Evolutionary conservation across 1,140 invertebrate genomes (phyloP).

Genomic region (Periplaneta americana): DNA sequence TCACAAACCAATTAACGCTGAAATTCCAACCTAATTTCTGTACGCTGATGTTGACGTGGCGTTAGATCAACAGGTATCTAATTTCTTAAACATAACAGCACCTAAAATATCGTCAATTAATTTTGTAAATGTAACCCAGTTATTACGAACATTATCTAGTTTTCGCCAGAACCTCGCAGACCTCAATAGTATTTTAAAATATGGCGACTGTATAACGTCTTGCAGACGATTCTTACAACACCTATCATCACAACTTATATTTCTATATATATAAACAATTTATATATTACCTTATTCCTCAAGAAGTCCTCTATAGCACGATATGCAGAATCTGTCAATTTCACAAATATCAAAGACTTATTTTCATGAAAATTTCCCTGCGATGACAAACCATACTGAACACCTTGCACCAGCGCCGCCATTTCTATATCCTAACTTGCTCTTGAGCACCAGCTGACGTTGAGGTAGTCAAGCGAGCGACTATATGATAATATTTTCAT

Average conservation of each 20-base stretch:
- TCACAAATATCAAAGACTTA: conserved; percentile 89
- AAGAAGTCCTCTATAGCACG: conserved; percentile 87
- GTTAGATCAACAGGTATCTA: neutral
- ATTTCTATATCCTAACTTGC: conserved; percentile 57
- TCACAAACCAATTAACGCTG: neutral
- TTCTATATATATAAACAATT: neutral
- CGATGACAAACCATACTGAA: conserved; percentile 92
- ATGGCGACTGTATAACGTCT: conserved; percentile 17
- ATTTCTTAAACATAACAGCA: neutral
- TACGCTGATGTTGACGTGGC: conserved; percentile 17
- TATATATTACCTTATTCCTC: conserved; percentile 70
- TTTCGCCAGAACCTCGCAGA: neutral
- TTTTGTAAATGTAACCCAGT: neutral
- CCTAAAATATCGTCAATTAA: neutral
- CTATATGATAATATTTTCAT: neutral
- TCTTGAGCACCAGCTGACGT: conserved; percentile 35
- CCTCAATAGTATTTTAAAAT: conserved; percentile 16
- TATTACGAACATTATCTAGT: neutral
- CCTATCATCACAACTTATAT: neutral
- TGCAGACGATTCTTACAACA: conserved; percentile 3
- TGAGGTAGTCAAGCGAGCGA: conserved; percentile 11
- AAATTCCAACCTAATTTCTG: conserved; percentile 16
- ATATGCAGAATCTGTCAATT: conserved; percentile 88
- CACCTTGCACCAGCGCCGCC: conserved; percentile 90
- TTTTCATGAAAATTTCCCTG: conserved; percentile 76